These are phyloP conservation scores for Muricea muricata DNA, from an alignment of 92 coral and sea anemone species.

Conservation along the genomic window DNA sequence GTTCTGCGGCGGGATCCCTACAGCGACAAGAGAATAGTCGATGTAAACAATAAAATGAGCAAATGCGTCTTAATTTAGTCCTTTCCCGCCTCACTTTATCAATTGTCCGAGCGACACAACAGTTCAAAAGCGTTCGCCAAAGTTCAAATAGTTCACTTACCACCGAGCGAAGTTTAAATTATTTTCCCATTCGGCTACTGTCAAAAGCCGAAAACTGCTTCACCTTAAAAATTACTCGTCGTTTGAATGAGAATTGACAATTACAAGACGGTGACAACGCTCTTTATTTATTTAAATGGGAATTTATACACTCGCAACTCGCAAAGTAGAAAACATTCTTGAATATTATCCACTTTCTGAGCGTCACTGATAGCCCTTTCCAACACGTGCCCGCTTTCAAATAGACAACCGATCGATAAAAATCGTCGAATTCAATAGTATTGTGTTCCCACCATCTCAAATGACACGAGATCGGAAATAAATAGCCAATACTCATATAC, in stretches of 20 bases:
- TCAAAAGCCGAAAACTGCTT: no score
- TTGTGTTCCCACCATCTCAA: neutral
- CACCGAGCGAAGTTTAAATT: no score
- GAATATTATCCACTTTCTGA: neutral
- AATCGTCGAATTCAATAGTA: neutral
- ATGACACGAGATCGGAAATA: slow-evolving; percentile 6
- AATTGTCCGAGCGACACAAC: neutral
- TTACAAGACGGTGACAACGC: neutral
- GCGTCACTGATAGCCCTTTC: neutral
- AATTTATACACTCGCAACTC: neutral
- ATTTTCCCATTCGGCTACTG: no score
- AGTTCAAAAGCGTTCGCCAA: neutral
- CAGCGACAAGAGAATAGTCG: neutral
- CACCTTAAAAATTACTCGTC: neutral
- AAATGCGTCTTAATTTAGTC: slow-evolving; percentile 14
- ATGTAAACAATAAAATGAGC: slow-evolving; percentile 31
- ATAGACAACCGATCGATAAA: neutral
- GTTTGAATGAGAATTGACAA: neutral
- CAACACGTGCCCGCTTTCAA: neutral
- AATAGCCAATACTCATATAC: neutral
- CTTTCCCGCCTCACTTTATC: neutral
- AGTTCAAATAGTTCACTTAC: neutral
- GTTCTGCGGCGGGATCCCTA: neutral
- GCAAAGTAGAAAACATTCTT: neutral
- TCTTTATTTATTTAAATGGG: neutral